A percentile compares a stretch with the other conserved stretches of the same genome.
Evolutionary conservation across 2,888 invertebrate genomes (phyloP).

Genomic region (Parasteatoda lunata): DNA sequence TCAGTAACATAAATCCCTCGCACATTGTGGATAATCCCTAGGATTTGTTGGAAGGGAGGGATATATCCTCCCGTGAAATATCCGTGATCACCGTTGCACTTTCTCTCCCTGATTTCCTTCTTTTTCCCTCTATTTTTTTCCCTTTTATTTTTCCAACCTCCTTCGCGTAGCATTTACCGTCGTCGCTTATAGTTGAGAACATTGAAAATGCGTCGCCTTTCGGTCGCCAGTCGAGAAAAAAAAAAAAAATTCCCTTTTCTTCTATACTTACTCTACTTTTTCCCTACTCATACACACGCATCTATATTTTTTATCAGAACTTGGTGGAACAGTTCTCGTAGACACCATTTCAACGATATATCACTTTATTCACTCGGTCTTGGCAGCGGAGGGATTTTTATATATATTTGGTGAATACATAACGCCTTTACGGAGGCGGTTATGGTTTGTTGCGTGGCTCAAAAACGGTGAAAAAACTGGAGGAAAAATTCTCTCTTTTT

Average conservation of each 20-base stretch:
- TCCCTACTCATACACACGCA: slow-evolving; percentile 27
- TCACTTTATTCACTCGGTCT: slow-evolving; percentile 66
- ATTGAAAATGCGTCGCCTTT: slow-evolving; percentile 63
- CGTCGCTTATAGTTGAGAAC: slow-evolving; percentile 51
- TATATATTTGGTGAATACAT: slow-evolving; percentile 54
- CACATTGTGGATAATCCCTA: slow-evolving; percentile 63
- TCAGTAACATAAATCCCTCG: slow-evolving; percentile 21
- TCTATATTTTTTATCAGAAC: slow-evolving; percentile 60
- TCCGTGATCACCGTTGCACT: slow-evolving; percentile 63
- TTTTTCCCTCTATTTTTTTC: not conserved
- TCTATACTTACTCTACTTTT: not conserved
- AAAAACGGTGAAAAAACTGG: slow-evolving; percentile 11
- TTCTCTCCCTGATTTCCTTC: not conserved
- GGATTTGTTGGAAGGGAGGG: slow-evolving; percentile 9
- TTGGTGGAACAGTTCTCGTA: slow-evolving; percentile 50
- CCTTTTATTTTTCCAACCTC: slow-evolving; percentile 8
- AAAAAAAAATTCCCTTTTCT: slow-evolving; percentile 3
- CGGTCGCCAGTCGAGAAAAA: slow-evolving; percentile 28
- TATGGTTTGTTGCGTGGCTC: not conserved
- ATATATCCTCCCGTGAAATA: slow-evolving; percentile 47
- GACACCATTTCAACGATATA: slow-evolving; percentile 55
- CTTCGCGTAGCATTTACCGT: slow-evolving; percentile 51
- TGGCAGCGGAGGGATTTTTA: slow-evolving; percentile 60
- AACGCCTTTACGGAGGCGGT: slow-evolving; percentile 34
- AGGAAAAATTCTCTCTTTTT: slow-evolving; percentile 33